Conservation (phyloP, 1,140 invertebrate species). For the Halesus radiatus region DNA sequence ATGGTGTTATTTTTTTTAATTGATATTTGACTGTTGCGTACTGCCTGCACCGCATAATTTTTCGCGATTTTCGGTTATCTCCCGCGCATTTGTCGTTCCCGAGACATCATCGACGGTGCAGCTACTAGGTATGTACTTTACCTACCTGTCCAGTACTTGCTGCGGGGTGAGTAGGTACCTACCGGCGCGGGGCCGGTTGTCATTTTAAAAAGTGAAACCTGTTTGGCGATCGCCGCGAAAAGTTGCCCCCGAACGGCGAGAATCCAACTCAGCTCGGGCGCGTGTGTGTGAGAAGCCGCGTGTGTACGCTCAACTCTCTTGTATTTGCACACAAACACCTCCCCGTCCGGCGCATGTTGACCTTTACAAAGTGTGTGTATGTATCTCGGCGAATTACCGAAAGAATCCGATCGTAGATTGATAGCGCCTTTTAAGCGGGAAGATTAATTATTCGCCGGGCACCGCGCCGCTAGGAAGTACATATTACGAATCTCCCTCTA, state of each 20-base stretch:
- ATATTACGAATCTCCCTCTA: background rate
- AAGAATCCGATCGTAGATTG: conserved; percentile 36
- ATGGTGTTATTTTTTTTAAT: no score
- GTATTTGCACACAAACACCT: background rate
- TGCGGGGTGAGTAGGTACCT: background rate
- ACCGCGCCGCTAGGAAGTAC: background rate
- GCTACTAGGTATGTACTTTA: background rate
- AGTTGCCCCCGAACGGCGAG: conserved; percentile 16
- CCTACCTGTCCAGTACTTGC: background rate
- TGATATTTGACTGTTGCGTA: no score
- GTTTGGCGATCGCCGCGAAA: conserved; percentile 36
- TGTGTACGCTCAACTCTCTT: background rate
- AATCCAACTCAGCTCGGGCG: background rate
- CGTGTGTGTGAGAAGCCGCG: background rate
- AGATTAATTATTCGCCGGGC: conserved; percentile 29
- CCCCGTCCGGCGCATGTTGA: background rate
- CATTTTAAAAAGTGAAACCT: conserved; percentile 39
- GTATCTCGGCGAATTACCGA: conserved; percentile 32
- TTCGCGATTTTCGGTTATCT: background rate
- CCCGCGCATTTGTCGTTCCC: conserved; percentile 3
- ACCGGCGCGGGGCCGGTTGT: conserved; percentile 19
- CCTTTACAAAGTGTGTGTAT: conserved; percentile 13
- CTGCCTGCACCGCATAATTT: no score
- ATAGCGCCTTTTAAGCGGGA: conserved; percentile 37
- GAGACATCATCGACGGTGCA: background rate